These are phyloP conservation scores for Siniperca obscura DNA, from an alignment of 2,797 vertebrate species.

Conservation along the genomic window DNA sequence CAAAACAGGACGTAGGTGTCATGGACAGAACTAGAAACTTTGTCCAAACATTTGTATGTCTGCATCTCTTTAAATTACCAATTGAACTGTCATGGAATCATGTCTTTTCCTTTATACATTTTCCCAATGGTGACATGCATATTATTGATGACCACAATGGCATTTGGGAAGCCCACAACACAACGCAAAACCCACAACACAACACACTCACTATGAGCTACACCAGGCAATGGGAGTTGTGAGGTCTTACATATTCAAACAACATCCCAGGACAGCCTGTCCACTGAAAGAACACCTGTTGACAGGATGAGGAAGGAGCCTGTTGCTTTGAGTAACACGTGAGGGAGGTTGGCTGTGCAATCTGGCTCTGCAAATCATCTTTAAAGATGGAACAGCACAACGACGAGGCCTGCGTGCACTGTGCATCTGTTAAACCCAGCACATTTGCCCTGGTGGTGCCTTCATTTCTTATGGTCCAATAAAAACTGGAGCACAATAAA, in stretches of 20 bases:
- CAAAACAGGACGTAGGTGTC: background rate
- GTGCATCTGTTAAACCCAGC: conserved; percentile 31
- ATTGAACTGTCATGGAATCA: background rate
- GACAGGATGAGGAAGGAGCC: conserved; percentile 37
- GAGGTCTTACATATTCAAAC: conserved; percentile 14
- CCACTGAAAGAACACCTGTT: conserved; percentile 52
- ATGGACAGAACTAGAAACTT: background rate
- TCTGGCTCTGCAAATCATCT: conserved; percentile 43
- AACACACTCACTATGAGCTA: background rate
- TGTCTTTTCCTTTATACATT: background rate
- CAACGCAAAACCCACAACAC: background rate
- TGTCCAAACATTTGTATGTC: background rate
- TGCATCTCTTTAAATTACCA: background rate
- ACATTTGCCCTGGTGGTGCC: conserved; percentile 13
- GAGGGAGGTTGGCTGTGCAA: conserved; percentile 10
- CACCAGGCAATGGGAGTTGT: conserved; percentile 13
- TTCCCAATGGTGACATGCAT: background rate
- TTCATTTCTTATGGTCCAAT: conserved; percentile 36
- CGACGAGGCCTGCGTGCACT: conserved; percentile 6
- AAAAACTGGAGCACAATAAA: conserved; percentile 57
- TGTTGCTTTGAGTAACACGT: conserved; percentile 30
- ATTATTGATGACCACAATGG: background rate
- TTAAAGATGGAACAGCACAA: conserved; percentile 39
- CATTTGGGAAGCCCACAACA: background rate
- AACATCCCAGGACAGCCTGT: conserved; percentile 26